Base-by-base conservation (phyloP, 1,140 invertebrate genomes). In the Hormaphis cornu region DNA sequence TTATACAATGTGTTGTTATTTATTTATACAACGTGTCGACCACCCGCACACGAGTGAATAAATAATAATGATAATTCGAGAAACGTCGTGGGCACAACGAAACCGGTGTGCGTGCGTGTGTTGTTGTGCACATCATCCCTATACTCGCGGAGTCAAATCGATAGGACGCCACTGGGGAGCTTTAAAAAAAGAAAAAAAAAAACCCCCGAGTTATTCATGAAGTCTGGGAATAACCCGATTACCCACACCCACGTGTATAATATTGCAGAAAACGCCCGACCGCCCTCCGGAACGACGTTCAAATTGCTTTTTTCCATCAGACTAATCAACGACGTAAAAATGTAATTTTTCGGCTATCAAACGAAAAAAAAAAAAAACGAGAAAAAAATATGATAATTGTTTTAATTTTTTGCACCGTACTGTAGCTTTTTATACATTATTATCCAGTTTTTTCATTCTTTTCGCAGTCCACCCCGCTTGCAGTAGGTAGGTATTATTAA, bases 261-360 rank as follows among this genome's bases (percentile, higher is more conserved):
- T n/a, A n/a, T n/a, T n/a, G n/a, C n/a, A n/a, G n/a, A n/a, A n/a
- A n/a, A n/a, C n/a, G n/a, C 33, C n/a, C 26, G 37, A 9, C 24
- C 22, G 24, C 10, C 4, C 58, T 28, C 4, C 4, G 9, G n/a
- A 0, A 18, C 10, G 28, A 14, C 42, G 59, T 63, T 20, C 42
- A 63, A 66, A 66, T 66, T 66, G 30, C 61, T 50, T 66, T 66
- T 66, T 66, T 48, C 44, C 61, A 66, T 66, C 61, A 50, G 24
- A 50, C 61, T 33, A 66, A 66, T 66, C 26, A 66, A 66, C 44
- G 20, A 44, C 44, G 61, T 22, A n/a, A 66, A 46, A 50, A 50
- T 20, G 42, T 66, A 66, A 66, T 66, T 50, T 48, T 66, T 66
- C 42, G 61, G 18, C 61, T 66, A 35, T 66, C 50, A 66, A 66